Base-by-base conservation (phyloP, 2,113 vertebrate species). In the Phalacrocorax brasilianus region DNA sequence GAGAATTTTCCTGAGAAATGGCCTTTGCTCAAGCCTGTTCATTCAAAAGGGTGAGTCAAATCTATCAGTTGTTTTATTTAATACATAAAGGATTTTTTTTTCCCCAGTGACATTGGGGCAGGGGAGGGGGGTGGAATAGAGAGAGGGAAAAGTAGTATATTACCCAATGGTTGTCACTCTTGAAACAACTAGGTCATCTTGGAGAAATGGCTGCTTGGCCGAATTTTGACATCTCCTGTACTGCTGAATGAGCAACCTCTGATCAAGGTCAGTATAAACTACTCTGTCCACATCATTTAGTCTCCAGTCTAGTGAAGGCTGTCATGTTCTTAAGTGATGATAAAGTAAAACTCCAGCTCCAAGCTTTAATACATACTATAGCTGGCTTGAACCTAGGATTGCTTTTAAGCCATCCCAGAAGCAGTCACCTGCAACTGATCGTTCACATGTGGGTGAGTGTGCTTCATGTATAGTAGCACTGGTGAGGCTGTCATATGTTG, bases 11-110 rank as follows among this genome's bases (percentile, higher is more conserved):
- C 45, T 24, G 33, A 84, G 70, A 94, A 75, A 49, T 16, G 88
- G 53, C 30, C 32, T 96, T 95, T 88, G 47, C 23, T 89, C 68
- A 81, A 93, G 66, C 59, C 42, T 75, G 26, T 86, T 95, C 81
- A 96, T 93, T 96, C 83, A 71, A 82, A 83, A 66, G 27, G 21
- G 19, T 35, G 59, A 73, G 47, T 91, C 44, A 94, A 95, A 78
- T 68, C 20, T 94, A 91, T 83, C 42, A 3, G 65, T 91, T 80
- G 40, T 78, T 93, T 76, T 89, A 50, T 62, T 92, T 74, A 80
- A 52, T 73, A 85, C 76, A 70, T 85, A 93, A 61, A 73, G 33
- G 8, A 35, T 17, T 45, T 38, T 35, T 45, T 59, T 40, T 45
- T 79, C 50, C 1, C 30, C 11, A 38, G 24, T 73, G 53, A 63